phyloP scores from a whole-genome alignment of 2,888 invertebrate species.

The Mellilla xanthometata region DNA sequence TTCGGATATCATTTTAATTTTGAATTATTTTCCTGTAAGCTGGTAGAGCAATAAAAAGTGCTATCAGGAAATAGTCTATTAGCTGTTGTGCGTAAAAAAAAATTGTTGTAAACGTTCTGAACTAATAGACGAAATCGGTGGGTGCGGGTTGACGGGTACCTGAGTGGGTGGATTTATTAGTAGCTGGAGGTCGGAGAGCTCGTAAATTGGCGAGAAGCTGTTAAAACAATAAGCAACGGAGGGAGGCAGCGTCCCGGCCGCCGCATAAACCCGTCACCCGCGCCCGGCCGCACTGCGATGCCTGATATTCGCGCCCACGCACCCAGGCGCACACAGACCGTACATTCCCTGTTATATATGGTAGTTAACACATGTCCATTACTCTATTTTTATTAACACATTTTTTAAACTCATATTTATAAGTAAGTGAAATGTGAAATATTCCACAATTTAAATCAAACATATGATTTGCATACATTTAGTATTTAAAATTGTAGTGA shows the following conservation, averaged over 20 bases:
- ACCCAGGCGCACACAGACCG: conserved; percentile 25
- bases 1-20: conserved; percentile 3
- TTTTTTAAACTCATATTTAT: too few species aligned
- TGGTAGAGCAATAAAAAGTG: conserved; percentile 8
- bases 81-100: too few species aligned
- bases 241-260: conserved; percentile 56
- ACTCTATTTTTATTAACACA: too few species aligned
- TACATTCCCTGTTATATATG: conserved; percentile 3
- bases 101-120: conserved; percentile 6
- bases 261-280: conserved; percentile 73
- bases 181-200: conserved; percentile 53
- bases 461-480: conserved; percentile 3
- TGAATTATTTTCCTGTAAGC: conserved; percentile 11
- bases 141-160: conserved; percentile 22
- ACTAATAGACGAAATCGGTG: conserved; percentile 21
- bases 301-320: conserved; percentile 65
- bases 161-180: conserved; percentile 47
- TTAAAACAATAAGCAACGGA: conserved; percentile 74
- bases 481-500: conserved; percentile 25
- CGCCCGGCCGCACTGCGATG: conserved; percentile 40
- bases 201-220: conserved; percentile 66
- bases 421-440: too few species aligned
- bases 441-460: too few species aligned
- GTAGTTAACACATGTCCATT: too few species aligned
- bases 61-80: conserved; percentile 11